Evolutionary conservation across 2,113 vertebrate species (phyloP), one percentile per base, ranked within the genome.

Genomic region (Phocoena sinus): DNA sequence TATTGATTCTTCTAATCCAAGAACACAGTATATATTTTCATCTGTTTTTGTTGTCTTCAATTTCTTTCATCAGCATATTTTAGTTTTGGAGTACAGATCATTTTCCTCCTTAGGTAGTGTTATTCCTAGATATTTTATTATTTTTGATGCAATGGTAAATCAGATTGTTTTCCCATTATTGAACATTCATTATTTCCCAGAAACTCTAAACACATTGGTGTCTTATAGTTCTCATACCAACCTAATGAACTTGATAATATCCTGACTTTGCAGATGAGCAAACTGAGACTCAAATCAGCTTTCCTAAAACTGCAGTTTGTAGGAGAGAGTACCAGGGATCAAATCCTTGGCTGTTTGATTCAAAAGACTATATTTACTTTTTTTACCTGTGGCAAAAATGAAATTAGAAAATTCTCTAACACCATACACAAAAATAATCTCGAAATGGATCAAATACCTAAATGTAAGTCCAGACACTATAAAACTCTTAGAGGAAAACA

Each of bases 41-140:
- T 15, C 38, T 44, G 13, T 38, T 41, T 73, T 0, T 0, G 3
- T 58, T 58, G 56, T 58, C 13, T 25, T 44, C 71, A 73, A 15
- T 44, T 73, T 73, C 23, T 73, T 73, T 73, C 38, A 44, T 7
- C 41, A 44, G 14, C 71, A 73, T 25, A 6, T 73, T 44, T 73
- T 44, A 15, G 38, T 28, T 28, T 15, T 73, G 38, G 1, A 73
- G 38, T 73, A 44, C 38, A 44, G 6, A 23, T 73, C 23, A 44
- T 44, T 73, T 73, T 38, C 70, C 60, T 41, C 38, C 25, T 15
- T 73, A 73, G 71, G 41, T 58, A 58, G 56, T 6, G 44, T 28
- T 73, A 44, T 28, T 44, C 38, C 23, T 73, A 73, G 12, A 44
- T 73, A 73, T 28, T 73, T 73, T 73, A 73, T 44, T 15, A 15